A percentile compares a stretch with the other conserved stretches of the same genome.
Conservation (phyloP, 2,113 vertebrate species). For the Budorcas taxicolor region DNA sequence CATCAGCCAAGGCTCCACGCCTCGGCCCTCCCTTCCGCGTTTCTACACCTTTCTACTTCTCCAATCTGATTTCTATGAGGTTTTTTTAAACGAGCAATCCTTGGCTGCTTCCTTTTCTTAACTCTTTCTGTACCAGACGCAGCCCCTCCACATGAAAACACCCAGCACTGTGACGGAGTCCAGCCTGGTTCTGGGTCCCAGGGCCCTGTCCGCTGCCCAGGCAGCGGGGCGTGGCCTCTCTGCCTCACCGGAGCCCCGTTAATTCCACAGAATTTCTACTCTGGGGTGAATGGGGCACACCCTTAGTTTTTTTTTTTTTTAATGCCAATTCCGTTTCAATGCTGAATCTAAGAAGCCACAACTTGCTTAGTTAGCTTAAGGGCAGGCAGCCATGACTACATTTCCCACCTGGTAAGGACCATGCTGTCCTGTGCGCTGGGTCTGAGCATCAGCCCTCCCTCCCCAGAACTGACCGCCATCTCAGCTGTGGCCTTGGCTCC, state of each 20-base stretch:
- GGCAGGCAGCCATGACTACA: neutral
- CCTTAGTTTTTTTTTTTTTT: constrained; percentile 57
- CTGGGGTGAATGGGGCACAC: constrained; percentile 26
- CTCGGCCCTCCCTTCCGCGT: constrained; percentile 34
- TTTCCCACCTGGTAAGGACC: neutral
- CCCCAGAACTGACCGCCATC: neutral
- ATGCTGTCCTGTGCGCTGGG: neutral
- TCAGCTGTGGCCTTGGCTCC: neutral
- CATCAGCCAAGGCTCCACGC: neutral
- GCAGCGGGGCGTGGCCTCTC: neutral
- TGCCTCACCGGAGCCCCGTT: neutral
- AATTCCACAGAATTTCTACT: constrained; percentile 45
- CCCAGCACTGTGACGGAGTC: constrained; percentile 82
- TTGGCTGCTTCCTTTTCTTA: constrained; percentile 77
- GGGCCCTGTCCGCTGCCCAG: constrained; percentile 18
- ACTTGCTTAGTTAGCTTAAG: neutral
- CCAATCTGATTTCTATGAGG: constrained; percentile 75
- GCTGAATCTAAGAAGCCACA: constrained; percentile 40
- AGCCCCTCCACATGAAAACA: constrained; percentile 72
- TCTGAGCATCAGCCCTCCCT: neutral
- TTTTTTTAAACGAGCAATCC: constrained; percentile 77
- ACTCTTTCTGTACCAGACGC: constrained; percentile 66
- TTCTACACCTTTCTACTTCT: constrained; percentile 81
- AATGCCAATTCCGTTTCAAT: constrained; percentile 48
- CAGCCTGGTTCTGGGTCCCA: constrained; percentile 70